Base-by-base conservation (phyloP, 2,888 invertebrate species). In the Melieria picta region DNA sequence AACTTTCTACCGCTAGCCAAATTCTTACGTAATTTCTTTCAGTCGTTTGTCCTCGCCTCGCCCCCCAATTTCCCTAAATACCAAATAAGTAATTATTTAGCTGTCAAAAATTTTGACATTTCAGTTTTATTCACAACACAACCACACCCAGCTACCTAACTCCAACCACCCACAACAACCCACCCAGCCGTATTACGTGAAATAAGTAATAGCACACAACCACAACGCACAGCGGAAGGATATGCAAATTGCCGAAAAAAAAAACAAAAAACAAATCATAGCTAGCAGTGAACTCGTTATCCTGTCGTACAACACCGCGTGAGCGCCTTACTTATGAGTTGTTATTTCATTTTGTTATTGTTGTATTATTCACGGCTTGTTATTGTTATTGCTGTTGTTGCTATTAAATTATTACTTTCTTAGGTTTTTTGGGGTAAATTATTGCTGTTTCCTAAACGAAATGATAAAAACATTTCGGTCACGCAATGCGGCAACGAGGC, bases 401-500 rank as follows among this genome's bases (percentile, higher is more conserved):
- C 67, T 73, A 61, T 66, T 72, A 68, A 67, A 68, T 72, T 72
- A 72, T 67, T 63, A 56, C 63, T 48, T 60, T 63, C 48, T 63
- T 48, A 77, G 5, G 13, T n/a, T 13, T n/a, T 52, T 6, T 52
- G 13, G 11, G 52, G 52, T 52, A 52, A 52, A 52, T 52, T 52
- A 52, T 52, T 52, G 11, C 55, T 60, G 50, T 50, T 47, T 63
- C 79, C 79, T 80, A 77, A 75, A 76, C 64, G 76, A 73, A 69
- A 77, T 82, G 81, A 81, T 82, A 76, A 80, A 81, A 82, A 78
- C 80, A 79, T 81, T 82, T 80, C 72, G 81, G 81, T 82, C 81
- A 81, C 81, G 81, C 81, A 78, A 81, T 30, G 30, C 30, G 30
- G 30, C 30, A 30, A 30, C 30, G 30, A 30, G 30, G 30, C 30